A percentile compares a stretch with the other conserved stretches of the same genome.
Evolutionary conservation across 2,113 vertebrate species (phyloP).

Genomic region (Peromyscus maniculatus): DNA sequence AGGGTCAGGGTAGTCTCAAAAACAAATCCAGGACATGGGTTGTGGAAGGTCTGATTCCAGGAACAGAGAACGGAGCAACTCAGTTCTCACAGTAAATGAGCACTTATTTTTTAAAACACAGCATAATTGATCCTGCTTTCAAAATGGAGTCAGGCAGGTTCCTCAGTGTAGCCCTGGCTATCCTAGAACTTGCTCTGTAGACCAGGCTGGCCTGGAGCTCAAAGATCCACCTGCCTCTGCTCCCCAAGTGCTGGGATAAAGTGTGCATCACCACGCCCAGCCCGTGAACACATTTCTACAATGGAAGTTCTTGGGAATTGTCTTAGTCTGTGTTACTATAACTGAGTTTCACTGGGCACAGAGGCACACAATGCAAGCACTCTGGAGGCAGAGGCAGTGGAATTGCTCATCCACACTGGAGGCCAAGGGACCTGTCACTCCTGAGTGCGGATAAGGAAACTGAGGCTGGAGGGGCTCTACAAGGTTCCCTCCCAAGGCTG

Average conservation of each 20-base stretch:
- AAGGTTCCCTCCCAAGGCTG: too few relatives aligned
- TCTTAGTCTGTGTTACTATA: not conserved
- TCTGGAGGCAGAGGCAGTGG: not conserved
- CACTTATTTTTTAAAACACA: too few relatives aligned
- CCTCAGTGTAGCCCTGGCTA: not conserved
- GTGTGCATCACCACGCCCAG: not conserved
- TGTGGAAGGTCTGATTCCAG: not conserved
- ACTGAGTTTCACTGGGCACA: not conserved
- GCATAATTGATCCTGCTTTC: not conserved
- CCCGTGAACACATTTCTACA: not conserved
- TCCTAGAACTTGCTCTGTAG: not conserved
- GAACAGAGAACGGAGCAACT: too few relatives aligned
- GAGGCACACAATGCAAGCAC: not conserved
- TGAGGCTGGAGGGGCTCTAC: not conserved
- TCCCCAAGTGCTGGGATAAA: not conserved
- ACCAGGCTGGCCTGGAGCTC: not conserved
- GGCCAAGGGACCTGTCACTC: not conserved
- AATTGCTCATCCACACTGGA: too few relatives aligned
- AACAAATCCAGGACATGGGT: not conserved
- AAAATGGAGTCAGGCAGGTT: not conserved
- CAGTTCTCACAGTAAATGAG: too few relatives aligned
- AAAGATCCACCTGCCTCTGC: not conserved
- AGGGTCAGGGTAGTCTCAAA: not conserved
- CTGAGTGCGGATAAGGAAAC: not conserved
- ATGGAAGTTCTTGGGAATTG: too few relatives aligned